A percentile compares a stretch with the other conserved stretches of the same genome.
These are phyloP conservation scores for Haliclona indistincta DNA, from an alignment of 37 sponge, comb jelly and placozoan genomes.

Conservation along the genomic window DNA sequence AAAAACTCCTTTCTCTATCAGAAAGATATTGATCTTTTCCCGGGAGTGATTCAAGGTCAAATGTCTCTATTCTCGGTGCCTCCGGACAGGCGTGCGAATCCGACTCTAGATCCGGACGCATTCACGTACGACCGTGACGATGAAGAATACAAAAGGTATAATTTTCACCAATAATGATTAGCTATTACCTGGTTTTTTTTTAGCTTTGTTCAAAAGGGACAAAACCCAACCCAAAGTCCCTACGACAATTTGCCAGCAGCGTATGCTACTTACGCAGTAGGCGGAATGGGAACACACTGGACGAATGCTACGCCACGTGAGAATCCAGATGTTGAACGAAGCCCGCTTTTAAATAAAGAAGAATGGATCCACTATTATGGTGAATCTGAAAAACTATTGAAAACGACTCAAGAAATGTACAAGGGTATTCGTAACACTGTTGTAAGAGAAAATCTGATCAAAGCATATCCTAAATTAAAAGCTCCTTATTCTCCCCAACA, in stretches of 20 bases:
- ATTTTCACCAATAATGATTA: no score
- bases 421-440: slow-evolving; percentile 40
- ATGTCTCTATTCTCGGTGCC: slow-evolving; percentile 38
- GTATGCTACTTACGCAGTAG: slow-evolving; percentile 45
- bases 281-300: slow-evolving; percentile 65
- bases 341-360: not conserved
- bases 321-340: slow-evolving; percentile 25
- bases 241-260: slow-evolving; percentile 39
- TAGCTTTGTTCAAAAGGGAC: slow-evolving; percentile 27
- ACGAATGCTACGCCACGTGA: slow-evolving; percentile 24
- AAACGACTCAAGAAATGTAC: slow-evolving; percentile 28
- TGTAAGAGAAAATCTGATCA: slow-evolving; percentile 13
- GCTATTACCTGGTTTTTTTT: no score
- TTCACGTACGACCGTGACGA: slow-evolving; percentile 1
- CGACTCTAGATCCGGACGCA: slow-evolving; percentile 40
- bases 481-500: not conserved
- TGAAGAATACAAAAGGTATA: no score
- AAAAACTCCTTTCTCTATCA: slow-evolving; percentile 55
- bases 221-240: slow-evolving; percentile 45
- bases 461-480: slow-evolving; percentile 7
- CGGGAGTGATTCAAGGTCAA: slow-evolving; percentile 34
- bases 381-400: slow-evolving; percentile 28
- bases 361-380: slow-evolving; percentile 42
- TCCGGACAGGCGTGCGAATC: slow-evolving; percentile 22
- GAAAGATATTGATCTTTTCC: slow-evolving; percentile 24